Evolutionary conservation across 2,797 vertebrate species (phyloP).

Genomic region (Parotocinclus haroldoi): DNA sequence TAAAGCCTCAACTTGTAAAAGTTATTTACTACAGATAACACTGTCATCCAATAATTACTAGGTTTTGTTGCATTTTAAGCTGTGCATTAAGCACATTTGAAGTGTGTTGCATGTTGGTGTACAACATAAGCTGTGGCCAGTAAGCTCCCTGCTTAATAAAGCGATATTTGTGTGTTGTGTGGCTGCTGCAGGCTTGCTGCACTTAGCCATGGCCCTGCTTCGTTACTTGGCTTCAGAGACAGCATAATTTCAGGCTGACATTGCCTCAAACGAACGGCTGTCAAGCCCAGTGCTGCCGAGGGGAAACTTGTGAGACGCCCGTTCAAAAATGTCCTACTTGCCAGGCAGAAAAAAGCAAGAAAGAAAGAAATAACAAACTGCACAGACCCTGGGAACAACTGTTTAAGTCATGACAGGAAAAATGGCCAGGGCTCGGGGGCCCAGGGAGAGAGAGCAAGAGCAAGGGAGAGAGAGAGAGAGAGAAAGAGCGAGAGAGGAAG

Average conservation of each 20-base stretch:
- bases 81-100: too few relatives aligned
- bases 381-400: slow-evolving; percentile 61
- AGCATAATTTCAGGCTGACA: slow-evolving; percentile 73
- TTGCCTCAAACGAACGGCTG: slow-evolving; percentile 67
- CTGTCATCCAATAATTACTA: too few relatives aligned
- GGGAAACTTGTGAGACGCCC: slow-evolving; percentile 62
- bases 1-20: too few relatives aligned
- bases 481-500: neutral
- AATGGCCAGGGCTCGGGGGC: slow-evolving; percentile 57
- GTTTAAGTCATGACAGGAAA: slow-evolving; percentile 66
- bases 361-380: slow-evolving; percentile 49
- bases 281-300: slow-evolving; percentile 59
- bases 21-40: too few relatives aligned
- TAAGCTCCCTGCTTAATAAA: neutral
- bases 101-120: neutral
- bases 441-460: neutral
- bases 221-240: slow-evolving; percentile 71
- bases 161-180: neutral
- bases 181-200: slow-evolving; percentile 51
- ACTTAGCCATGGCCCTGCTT: slow-evolving; percentile 63
- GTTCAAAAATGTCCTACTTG: slow-evolving; percentile 68
- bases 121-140: slow-evolving; percentile 26
- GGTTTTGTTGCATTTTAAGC: too few relatives aligned
- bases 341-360: slow-evolving; percentile 50
- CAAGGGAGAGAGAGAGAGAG: slow-evolving; percentile 7